Percentiles rank a stretch among this genome's conserved stretches.
phyloP scores from a whole-genome alignment of 2,888 invertebrate genomes.

The Drosophila helvetica region DNA sequence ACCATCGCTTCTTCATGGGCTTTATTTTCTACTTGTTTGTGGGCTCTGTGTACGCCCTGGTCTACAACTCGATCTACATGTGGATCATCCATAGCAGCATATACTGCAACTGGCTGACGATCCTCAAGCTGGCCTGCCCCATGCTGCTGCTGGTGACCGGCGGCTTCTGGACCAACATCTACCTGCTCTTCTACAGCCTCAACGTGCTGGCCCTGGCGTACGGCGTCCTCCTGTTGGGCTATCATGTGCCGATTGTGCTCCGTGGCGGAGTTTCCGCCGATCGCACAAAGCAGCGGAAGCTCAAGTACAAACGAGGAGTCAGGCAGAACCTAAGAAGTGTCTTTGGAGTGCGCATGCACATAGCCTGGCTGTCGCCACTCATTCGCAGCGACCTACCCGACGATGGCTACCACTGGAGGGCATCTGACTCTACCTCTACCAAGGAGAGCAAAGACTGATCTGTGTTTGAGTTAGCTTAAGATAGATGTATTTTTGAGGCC shows the following conservation, averaged over 20 bases:
- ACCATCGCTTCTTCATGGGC: conserved; percentile 93
- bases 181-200: conserved; percentile 89
- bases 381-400: conserved; percentile 89
- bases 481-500: background rate
- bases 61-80: conserved; percentile 89
- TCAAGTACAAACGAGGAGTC: conserved; percentile 88
- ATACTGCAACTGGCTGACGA: conserved; percentile 84
- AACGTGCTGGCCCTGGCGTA: conserved; percentile 88
- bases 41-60: conserved; percentile 88
- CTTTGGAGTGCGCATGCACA: conserved; percentile 91
- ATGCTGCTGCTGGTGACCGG: conserved; percentile 89
- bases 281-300: conserved; percentile 84
- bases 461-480: background rate
- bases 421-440: background rate
- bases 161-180: conserved; percentile 87
- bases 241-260: conserved; percentile 88
- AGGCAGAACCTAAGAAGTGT: conserved; percentile 89
- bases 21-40: conserved; percentile 90
- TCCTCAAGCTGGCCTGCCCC: conserved; percentile 89
- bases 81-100: conserved; percentile 80
- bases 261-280: conserved; percentile 87
- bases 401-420: conserved; percentile 88
- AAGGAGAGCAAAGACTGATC: conserved; percentile 11
- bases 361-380: conserved; percentile 92
- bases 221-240: conserved; percentile 88